Evolutionary conservation across 2,797 vertebrate genomes (phyloP).

Genomic region (Thunnus albacares): DNA sequence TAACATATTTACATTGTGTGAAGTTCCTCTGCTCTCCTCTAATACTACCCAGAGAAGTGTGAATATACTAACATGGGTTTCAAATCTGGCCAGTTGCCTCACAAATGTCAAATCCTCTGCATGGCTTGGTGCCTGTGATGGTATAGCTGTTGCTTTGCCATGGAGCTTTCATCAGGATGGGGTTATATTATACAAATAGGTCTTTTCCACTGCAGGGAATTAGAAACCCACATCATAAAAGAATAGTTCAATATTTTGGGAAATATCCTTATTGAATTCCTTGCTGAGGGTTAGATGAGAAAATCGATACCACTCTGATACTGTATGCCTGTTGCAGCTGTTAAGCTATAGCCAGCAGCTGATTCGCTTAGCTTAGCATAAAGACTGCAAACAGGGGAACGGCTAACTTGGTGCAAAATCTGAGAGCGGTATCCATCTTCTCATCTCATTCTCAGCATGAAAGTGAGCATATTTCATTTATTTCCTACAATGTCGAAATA

Average conservation of each 20-base stretch:
- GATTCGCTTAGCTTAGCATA: not conserved
- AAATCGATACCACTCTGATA: conserved; percentile 30
- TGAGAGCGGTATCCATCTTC: not conserved
- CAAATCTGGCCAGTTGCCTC: conserved; percentile 54
- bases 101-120: conserved; percentile 66
- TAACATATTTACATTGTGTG: conserved; percentile 57
- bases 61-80: conserved; percentile 58
- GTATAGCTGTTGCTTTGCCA: conserved; percentile 73
- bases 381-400: too few species aligned
- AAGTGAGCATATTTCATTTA: not conserved
- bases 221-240: conserved; percentile 16
- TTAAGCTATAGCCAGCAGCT: conserved; percentile 11
- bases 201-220: conserved; percentile 51
- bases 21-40: conserved; percentile 40
- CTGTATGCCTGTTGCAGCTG: conserved; percentile 1
- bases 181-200: conserved; percentile 41
- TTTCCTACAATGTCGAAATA: not conserved
- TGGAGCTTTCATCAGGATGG: conserved; percentile 41
- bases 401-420: too few species aligned
- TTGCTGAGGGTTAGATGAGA: conserved; percentile 15
- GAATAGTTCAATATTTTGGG: not conserved
- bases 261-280: conserved; percentile 9
- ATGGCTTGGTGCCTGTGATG: conserved; percentile 72
- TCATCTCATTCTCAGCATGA: not conserved
- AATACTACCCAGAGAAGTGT: conserved; percentile 56